phyloP scores from a whole-genome alignment of 2,797 vertebrate species.

The Urophycis tenuis region DNA sequence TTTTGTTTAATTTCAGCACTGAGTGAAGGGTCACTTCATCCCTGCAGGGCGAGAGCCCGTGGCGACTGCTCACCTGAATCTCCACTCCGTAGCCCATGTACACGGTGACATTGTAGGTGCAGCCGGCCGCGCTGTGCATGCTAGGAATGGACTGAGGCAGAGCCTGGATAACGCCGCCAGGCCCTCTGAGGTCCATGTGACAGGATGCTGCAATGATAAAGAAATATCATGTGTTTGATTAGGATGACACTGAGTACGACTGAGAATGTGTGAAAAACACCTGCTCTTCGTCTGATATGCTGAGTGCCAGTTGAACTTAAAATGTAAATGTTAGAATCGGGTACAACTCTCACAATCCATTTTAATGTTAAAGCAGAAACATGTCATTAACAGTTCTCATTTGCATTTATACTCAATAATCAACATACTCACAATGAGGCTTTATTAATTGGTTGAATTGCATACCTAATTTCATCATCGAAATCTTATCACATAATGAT shows the following conservation, averaged over 20 bases:
- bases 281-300: too few species aligned
- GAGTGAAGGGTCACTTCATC: not conserved
- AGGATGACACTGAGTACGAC: not conserved
- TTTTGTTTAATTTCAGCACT: not conserved
- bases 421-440: too few species aligned
- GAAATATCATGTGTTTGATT: constrained; percentile 16
- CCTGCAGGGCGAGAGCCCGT: not conserved
- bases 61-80: constrained; percentile 76
- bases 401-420: not conserved
- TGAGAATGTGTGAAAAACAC: too few species aligned
- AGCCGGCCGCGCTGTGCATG: constrained; percentile 72
- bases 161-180: constrained; percentile 81
- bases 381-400: not conserved
- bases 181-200: constrained; percentile 80
- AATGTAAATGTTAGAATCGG: not conserved
- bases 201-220: constrained; percentile 71
- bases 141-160: constrained; percentile 60
- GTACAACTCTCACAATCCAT: not conserved
- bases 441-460: not conserved
- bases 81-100: constrained; percentile 90
- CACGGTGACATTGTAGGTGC: constrained; percentile 81
- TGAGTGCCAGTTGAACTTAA: not conserved
- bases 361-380: not conserved
- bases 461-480: not conserved
- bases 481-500: not conserved